A percentile compares a stretch with the other conserved stretches of the same genome.
Conservation (phyloP, 2,113 vertebrate species). For the Rana temporaria region DNA sequence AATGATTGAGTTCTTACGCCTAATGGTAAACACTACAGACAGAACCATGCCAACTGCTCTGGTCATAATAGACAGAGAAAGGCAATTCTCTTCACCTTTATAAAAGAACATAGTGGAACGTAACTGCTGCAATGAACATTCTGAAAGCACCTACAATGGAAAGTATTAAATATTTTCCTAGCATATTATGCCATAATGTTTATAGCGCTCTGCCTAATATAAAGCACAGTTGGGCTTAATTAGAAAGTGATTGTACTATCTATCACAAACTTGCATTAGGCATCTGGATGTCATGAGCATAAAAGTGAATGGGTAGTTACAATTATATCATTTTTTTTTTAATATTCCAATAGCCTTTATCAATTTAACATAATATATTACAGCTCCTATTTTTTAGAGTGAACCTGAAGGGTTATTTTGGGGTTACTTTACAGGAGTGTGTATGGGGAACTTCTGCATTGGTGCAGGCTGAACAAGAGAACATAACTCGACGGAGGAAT, state of each 20-base stretch:
- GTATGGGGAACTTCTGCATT: not conserved
- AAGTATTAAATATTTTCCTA: constrained; percentile 69
- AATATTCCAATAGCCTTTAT: constrained; percentile 65
- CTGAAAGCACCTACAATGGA: constrained; percentile 68
- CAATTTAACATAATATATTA: not conserved
- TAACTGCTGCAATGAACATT: constrained; percentile 65
- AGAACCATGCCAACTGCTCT: constrained; percentile 5
- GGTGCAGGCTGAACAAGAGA: no score
- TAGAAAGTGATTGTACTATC: constrained; percentile 71
- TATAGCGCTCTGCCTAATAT: constrained; percentile 71
- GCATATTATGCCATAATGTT: constrained; percentile 70
- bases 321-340: constrained; percentile 69
- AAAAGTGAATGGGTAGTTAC: constrained; percentile 66
- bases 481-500: no score
- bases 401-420: no score
- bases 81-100: constrained; percentile 13
- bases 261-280: constrained; percentile 67
- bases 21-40: not conserved
- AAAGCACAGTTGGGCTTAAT: constrained; percentile 76
- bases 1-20: not conserved
- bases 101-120: constrained; percentile 46
- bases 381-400: not conserved
- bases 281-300: constrained; percentile 66
- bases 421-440: constrained; percentile 51
- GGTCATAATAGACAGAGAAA: not conserved